These are phyloP conservation scores for Melozone crissalis DNA, from an alignment of 2,113 vertebrate species.

Conservation along the genomic window DNA sequence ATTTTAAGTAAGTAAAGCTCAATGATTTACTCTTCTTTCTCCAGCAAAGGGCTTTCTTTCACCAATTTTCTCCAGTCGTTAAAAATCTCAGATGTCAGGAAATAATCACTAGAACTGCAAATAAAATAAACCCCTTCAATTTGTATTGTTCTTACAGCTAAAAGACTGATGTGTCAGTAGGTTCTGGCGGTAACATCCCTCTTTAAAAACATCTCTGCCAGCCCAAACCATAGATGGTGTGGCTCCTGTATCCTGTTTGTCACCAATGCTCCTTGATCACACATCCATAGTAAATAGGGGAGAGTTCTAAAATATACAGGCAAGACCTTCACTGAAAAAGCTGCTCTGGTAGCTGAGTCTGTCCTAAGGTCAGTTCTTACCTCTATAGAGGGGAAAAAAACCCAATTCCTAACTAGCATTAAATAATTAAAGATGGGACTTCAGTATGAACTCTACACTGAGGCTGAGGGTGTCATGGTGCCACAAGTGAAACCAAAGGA, in stretches of 20 bases:
- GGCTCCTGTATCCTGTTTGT: not conserved
- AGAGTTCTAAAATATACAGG: not conserved
- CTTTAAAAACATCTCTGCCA: not conserved
- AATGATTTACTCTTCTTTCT: not conserved
- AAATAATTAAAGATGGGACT: not conserved
- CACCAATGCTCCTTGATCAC: not conserved
- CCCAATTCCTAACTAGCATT: not conserved
- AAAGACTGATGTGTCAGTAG: not conserved
- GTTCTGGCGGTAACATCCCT: not conserved
- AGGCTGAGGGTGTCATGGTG: not conserved
- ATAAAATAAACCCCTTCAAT: not conserved
- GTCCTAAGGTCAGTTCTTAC: not conserved
- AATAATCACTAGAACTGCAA: not conserved
- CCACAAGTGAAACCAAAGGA: not conserved
- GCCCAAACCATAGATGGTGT: not conserved
- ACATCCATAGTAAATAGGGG: fast-evolving
- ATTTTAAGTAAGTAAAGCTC: not conserved
- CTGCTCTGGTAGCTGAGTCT: not conserved
- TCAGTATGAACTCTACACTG: not conserved
- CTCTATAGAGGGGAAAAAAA: not conserved
- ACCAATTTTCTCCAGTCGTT: not conserved
- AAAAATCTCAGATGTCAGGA: not conserved
- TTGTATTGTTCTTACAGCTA: not conserved
- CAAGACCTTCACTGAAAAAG: not conserved
- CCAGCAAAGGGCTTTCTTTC: not conserved